Conservation (phyloP, 2,797 vertebrate genomes). For the Schizopygopsis pylzovi region DNA sequence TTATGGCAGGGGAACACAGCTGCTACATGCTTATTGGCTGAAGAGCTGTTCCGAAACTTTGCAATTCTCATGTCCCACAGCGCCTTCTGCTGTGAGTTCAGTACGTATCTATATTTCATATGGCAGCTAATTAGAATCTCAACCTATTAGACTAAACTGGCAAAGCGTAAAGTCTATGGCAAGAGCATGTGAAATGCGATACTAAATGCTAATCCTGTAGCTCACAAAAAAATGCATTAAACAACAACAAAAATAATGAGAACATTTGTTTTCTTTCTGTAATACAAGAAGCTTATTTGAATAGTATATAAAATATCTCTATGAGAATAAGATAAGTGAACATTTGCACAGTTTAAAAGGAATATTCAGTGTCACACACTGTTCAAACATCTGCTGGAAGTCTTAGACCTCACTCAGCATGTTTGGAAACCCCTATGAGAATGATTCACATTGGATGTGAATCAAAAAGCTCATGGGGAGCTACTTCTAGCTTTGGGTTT, state of each 20-base stretch:
- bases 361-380: slow-evolving; percentile 51
- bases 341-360: slow-evolving; percentile 44
- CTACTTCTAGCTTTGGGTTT: slow-evolving; percentile 54
- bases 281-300: slow-evolving; percentile 37
- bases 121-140: neutral
- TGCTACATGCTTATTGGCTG: slow-evolving; percentile 70
- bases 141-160: slow-evolving; percentile 1
- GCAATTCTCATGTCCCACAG: neutral
- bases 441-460: slow-evolving; percentile 19
- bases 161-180: slow-evolving; percentile 5
- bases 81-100: slow-evolving; percentile 46
- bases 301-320: slow-evolving; percentile 60
- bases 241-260: slow-evolving; percentile 25
- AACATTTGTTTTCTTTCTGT: slow-evolving; percentile 26
- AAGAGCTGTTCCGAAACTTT: slow-evolving; percentile 45
- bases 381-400: slow-evolving; percentile 44
- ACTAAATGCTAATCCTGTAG: slow-evolving; percentile 20
- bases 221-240: slow-evolving; percentile 32
- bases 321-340: slow-evolving; percentile 49
- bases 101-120: neutral
- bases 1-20: slow-evolving; percentile 74
- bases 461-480: slow-evolving; percentile 11
- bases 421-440: slow-evolving; percentile 23
- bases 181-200: slow-evolving; percentile 37
- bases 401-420: slow-evolving; percentile 27